Evolutionary conservation across 2,797 vertebrate species (phyloP).

Genomic region (Anguilla megastoma): DNA sequence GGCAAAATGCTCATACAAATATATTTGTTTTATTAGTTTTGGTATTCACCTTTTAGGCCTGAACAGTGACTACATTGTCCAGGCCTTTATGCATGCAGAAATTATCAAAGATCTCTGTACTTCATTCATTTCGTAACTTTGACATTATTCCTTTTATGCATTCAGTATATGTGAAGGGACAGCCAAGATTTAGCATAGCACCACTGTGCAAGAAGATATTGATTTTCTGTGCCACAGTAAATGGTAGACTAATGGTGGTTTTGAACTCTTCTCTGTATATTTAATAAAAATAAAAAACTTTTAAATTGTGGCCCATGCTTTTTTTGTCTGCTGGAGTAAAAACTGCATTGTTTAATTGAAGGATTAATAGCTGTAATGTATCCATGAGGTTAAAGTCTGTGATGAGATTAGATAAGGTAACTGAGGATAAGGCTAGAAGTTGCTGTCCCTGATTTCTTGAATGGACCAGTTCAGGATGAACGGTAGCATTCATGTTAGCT

Average conservation of each 20-base stretch:
- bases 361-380: no score
- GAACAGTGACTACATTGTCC: background rate
- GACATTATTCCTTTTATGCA: background rate
- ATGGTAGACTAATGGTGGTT: slow-evolving; percentile 52
- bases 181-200: background rate
- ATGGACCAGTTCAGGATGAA: no score
- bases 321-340: no score
- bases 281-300: slow-evolving; percentile 54
- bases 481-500: no score
- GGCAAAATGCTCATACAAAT: background rate
- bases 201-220: background rate
- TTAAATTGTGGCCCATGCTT: no score
- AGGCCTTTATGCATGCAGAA: background rate
- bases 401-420: no score
- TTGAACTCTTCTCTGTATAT: slow-evolving; percentile 73
- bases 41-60: background rate
- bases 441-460: no score
- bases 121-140: background rate
- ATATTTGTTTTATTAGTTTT: background rate
- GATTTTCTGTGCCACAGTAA: background rate
- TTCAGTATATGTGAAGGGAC: background rate
- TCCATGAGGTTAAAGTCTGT: no score
- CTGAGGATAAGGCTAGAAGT: no score
- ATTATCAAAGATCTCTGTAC: background rate
- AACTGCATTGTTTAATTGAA: no score